Base-by-base conservation (phyloP, 2,888 invertebrate species). In the Patella pellucida region DNA sequence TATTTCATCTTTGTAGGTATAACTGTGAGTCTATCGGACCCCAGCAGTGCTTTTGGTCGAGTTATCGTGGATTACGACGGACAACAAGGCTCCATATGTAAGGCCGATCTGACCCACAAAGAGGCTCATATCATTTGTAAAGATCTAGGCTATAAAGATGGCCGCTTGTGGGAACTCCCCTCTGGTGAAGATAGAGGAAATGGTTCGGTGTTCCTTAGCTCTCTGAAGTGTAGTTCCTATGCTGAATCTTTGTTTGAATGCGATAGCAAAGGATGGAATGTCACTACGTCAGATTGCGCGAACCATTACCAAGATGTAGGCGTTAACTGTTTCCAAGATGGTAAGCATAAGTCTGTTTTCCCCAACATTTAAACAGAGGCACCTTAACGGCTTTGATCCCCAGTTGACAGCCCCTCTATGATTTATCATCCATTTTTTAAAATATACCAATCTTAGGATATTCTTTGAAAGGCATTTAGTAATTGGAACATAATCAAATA, bases 61-160 rank as follows among this genome's bases (percentile, higher is more conserved):
- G 83, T 85, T n/a, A 80, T 83, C 70, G 76, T 85, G 1, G 68
- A 73, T 11, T 78, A 79, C 69, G 84, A 85, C 72, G 83, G 84
- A n/a, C 69, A 71, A 5, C 71, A 76, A 31, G 84, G 84, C 5
- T 83, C 83, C 3, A 74, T 85, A 12, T 85, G 95, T 88, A 95
- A 95, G 85, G 94, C 95, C 81, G 93, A 93, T 81, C 95, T 95
- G 84, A 94, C 93, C 16, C 90, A 94, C 78, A 92, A 90, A 19
- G 94, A 94, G 84, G 95, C 95, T 1, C 72, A 67, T 83, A 94
- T 95, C 0, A 92, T 94, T 1, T 95, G 95, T 85, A 93, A 92
- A 74, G 94, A 95, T 85, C 88, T 95, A 27, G 95, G 95, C 12
- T 95, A 83, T 70, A 76, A 74, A 41, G 81, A 81, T 52, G 86